Evolutionary conservation across 2,797 vertebrate genomes (phyloP).

Genomic region (Eulemur albifrons): DNA sequence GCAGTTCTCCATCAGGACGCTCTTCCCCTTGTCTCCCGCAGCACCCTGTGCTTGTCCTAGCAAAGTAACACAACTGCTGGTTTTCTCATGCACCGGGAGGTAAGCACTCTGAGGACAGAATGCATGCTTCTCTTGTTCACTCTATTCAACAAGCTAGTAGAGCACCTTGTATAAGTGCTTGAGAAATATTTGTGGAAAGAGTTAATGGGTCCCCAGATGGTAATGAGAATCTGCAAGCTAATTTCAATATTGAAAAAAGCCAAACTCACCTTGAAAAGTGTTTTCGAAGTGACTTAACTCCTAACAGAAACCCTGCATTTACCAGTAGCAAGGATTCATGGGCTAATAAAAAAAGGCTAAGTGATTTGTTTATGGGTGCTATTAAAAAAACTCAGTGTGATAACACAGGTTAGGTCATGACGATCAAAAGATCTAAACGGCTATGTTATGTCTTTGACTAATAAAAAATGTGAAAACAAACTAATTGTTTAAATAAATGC

Average conservation of each 20-base stretch:
- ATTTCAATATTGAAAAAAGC: slow-evolving; percentile 23
- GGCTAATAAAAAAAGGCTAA: slow-evolving; percentile 29
- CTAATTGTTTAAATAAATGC: not conserved
- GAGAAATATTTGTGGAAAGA: not conserved
- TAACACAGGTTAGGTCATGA: not conserved
- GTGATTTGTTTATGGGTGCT: slow-evolving; percentile 32
- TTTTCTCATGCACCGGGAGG: not conserved
- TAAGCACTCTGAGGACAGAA: not conserved
- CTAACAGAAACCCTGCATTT: not conserved
- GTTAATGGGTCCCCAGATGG: not conserved
- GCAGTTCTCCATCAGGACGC: not conserved
- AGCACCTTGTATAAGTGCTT: not conserved
- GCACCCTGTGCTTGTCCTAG: not conserved
- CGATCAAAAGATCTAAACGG: slow-evolving; percentile 39
- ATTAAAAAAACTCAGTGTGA: not conserved
- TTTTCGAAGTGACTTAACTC: not conserved
- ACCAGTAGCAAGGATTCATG: slow-evolving; percentile 31
- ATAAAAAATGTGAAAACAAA: slow-evolving; percentile 44
- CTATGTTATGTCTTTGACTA: not conserved
- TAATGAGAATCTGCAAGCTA: not conserved
- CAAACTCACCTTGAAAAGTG: not conserved
- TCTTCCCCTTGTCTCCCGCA: not conserved
- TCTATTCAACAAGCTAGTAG: not conserved
- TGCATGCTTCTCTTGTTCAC: not conserved
- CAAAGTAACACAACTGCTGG: not conserved